phyloP scores from a whole-genome alignment of 2,797 vertebrate genomes.

The Nannoperca australis region DNA sequence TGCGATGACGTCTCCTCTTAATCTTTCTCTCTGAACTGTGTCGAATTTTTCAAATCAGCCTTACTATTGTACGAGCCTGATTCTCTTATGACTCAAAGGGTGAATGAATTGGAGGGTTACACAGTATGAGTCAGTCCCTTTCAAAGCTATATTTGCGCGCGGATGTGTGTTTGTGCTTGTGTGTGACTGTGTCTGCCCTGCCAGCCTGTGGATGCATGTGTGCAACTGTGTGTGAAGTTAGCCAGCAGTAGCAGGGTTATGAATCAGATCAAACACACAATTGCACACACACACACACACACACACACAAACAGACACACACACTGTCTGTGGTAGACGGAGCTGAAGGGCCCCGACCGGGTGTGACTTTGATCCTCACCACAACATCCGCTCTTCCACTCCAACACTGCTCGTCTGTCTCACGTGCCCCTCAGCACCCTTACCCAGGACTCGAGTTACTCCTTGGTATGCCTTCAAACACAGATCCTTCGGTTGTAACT shows the following conservation, averaged over 20 bases:
- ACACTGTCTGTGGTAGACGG: slow-evolving; percentile 40
- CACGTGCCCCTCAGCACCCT: slow-evolving; percentile 56
- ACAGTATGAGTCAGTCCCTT: slow-evolving; percentile 72
- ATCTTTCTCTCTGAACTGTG: slow-evolving; percentile 64
- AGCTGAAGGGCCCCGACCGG: slow-evolving; percentile 54
- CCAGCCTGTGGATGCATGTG: slow-evolving; percentile 46
- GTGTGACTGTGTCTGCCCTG: slow-evolving; percentile 46
- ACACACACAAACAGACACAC: slow-evolving; percentile 29
- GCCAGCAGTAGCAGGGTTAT: slow-evolving; percentile 67
- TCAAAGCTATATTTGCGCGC: slow-evolving; percentile 73
- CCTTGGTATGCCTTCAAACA: slow-evolving; percentile 58
- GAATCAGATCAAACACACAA: slow-evolving; percentile 62
- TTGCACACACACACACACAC: slow-evolving; percentile 29
- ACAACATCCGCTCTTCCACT: slow-evolving; percentile 72
- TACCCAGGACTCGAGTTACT: slow-evolving; percentile 64
- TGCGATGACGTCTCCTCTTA: slow-evolving; percentile 45
- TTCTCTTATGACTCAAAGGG: slow-evolving; percentile 71
- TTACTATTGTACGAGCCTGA: slow-evolving; percentile 59
- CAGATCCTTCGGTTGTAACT: slow-evolving; percentile 60
- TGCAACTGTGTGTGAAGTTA: slow-evolving; percentile 66
- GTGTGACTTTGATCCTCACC: slow-evolving; percentile 77
- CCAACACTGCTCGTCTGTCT: slow-evolving; percentile 50
- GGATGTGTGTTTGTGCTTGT: slow-evolving; percentile 26
- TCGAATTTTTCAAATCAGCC: slow-evolving; percentile 69
- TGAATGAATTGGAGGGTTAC: slow-evolving; percentile 73